Evolutionary conservation across 2,113 vertebrate genomes (phyloP).

Genomic region (Terrapene triunguis): DNA sequence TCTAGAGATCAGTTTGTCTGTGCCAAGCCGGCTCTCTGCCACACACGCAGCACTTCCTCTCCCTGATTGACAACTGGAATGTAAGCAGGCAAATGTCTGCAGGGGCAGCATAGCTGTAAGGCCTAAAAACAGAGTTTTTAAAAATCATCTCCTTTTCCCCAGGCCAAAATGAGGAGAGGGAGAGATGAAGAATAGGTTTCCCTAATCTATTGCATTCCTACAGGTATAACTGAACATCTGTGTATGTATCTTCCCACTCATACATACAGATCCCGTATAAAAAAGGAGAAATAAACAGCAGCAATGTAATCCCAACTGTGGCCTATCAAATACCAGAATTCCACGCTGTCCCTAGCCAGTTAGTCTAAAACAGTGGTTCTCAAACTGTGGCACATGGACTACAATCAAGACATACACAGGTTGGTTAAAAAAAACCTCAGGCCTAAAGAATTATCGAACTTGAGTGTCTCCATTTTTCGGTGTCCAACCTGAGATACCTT

Average conservation of each 20-base stretch:
- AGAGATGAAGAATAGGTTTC: background rate
- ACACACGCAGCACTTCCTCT: fast-evolving
- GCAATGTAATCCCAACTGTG: background rate
- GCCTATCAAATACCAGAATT: background rate
- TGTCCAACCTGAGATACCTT: background rate
- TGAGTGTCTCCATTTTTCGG: background rate
- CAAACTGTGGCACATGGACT: background rate
- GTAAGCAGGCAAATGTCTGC: background rate
- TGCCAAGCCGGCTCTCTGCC: background rate
- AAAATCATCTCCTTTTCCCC: background rate
- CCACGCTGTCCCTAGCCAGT: background rate
- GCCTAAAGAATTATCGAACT: background rate
- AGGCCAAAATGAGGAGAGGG: background rate
- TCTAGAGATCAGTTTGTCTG: fast-evolving
- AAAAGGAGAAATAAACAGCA: background rate
- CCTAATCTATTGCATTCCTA: background rate
- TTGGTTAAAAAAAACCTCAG: background rate
- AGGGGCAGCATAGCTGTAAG: background rate
- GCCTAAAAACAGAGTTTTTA: background rate
- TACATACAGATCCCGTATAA: background rate
- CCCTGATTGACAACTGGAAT: fast-evolving
- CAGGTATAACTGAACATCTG: background rate
- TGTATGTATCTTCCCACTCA: background rate
- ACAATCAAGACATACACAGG: background rate
- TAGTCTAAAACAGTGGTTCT: background rate